Evolutionary conservation across 2,113 vertebrate genomes (phyloP).

Genomic region (Strix uralensis): DNA sequence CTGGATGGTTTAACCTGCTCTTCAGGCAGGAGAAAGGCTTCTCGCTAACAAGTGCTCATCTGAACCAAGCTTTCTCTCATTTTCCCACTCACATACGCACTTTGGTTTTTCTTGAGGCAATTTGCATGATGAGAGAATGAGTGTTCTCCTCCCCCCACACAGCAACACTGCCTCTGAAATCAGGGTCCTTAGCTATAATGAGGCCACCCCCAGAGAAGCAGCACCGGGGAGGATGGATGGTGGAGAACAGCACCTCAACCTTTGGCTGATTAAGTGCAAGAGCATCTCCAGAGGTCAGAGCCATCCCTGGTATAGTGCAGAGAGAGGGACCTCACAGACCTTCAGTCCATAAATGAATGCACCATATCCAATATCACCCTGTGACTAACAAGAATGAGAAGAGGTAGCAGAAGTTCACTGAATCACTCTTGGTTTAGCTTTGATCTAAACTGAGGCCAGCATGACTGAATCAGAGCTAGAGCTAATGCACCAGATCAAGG

Average conservation of each 20-base stretch:
- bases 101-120: neutral
- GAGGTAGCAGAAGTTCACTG: neutral
- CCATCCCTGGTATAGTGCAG: rapidly evolving
- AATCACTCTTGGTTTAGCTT: neutral
- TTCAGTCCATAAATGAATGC: neutral
- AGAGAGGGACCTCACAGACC: neutral
- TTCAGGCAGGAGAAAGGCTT: neutral
- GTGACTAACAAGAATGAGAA: neutral
- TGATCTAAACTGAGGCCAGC: neutral
- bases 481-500: neutral
- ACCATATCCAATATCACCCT: neutral
- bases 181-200: neutral
- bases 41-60: neutral
- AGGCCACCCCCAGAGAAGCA: neutral
- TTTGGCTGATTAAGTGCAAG: neutral
- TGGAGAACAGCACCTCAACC: neutral
- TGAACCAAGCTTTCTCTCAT: neutral
- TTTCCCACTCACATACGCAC: neutral
- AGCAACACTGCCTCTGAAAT: neutral
- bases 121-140: neutral
- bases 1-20: neutral
- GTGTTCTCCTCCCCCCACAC: neutral
- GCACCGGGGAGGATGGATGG: neutral
- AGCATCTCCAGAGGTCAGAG: neutral
- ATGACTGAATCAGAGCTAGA: neutral